Percentiles rank a stretch among this genome's conserved stretches.
Evolutionary conservation across 2,113 vertebrate genomes (phyloP).

Genomic region (Hyaena hyaena): DNA sequence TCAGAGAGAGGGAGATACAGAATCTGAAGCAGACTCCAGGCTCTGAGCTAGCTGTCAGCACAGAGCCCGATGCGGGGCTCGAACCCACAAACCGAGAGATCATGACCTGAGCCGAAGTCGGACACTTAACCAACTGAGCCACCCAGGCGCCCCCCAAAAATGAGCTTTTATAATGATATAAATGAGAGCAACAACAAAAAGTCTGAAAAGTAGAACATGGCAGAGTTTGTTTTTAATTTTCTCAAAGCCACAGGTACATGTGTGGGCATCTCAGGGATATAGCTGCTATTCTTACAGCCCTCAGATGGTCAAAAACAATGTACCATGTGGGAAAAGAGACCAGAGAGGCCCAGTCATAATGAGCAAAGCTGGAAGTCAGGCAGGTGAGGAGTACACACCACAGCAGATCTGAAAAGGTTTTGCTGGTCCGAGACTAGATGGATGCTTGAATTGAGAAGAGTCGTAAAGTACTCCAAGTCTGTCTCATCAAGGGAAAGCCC

Average conservation of each 20-base stretch:
- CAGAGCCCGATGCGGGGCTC: too few relatives aligned
- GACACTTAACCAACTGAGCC: too few relatives aligned
- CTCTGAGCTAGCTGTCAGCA: too few relatives aligned
- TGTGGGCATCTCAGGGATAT: not conserved
- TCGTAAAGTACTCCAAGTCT: not conserved
- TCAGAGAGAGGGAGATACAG: too few relatives aligned
- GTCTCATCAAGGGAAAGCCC: not conserved
- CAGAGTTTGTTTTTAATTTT: not conserved
- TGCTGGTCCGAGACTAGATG: not conserved
- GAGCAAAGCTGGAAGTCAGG: not conserved
- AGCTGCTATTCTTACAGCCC: not conserved
- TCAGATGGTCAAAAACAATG: not conserved
- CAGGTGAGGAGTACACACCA: accelerated
- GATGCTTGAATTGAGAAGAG: not conserved
- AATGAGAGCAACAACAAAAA: not conserved
- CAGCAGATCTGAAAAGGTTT: not conserved
- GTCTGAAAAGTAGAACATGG: not conserved
- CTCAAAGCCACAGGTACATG: not conserved
- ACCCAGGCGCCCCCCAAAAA: not conserved
- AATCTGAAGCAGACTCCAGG: too few relatives aligned
- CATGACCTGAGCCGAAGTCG: too few relatives aligned
- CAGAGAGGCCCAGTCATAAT: too few relatives aligned
- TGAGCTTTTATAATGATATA: not conserved
- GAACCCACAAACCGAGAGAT: too few relatives aligned
- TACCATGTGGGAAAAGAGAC: not conserved